Base-by-base conservation (phyloP, 2,888 invertebrate species). In the Polyommatus iphigenia region DNA sequence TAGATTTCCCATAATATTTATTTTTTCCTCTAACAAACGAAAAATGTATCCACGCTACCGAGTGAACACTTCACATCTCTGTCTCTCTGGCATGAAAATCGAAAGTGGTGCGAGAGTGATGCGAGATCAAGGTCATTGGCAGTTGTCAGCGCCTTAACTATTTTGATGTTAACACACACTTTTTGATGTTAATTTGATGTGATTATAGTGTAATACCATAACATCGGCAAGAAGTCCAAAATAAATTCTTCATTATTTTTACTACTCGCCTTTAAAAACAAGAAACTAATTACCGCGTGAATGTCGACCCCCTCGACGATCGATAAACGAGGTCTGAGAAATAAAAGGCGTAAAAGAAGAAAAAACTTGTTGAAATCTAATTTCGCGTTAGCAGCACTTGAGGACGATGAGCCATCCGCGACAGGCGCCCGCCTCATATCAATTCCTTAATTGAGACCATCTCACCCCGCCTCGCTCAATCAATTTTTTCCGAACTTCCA, bases 341-440 rank as follows among this genome's bases (percentile, higher is more conserved):
- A 91, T 90, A 92, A 92, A 91, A 88, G 78, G 79, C 59, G 77
- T 77, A 76, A 41, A 85, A 84, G 86, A 88, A 89, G 89, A 91
- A 92, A 91, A 90, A 91, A 90, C 93, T 94, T 88, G 91, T 94
- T 94, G 91, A 94, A 93, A 94, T 94, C 94, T 94, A 94, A 94
- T 94, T 94, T 94, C 92, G 90, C 94, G 92, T 90, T 89, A 91
- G 90, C 91, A 88, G 87, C 90, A 88, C 93, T 93, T 85, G 89
- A 93, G 87, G 84, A 84, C 91, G 91, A 94, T 91, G 93, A 93
- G 93, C 93, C 87, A 92, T 93, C 93, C 88, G 85, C 90, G 87
- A 86, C 94, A 94, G 94, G 89, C 91, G 87, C 89, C 82, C 85
- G 85, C 82, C 90, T 93, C 92, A 93, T 91, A 93, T 92, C 92